A percentile compares a stretch with the other conserved stretches of the same genome.
These are phyloP conservation scores for Tympanuchus pallidicinctus DNA, from an alignment of 2,113 vertebrate species.

Conservation along the genomic window DNA sequence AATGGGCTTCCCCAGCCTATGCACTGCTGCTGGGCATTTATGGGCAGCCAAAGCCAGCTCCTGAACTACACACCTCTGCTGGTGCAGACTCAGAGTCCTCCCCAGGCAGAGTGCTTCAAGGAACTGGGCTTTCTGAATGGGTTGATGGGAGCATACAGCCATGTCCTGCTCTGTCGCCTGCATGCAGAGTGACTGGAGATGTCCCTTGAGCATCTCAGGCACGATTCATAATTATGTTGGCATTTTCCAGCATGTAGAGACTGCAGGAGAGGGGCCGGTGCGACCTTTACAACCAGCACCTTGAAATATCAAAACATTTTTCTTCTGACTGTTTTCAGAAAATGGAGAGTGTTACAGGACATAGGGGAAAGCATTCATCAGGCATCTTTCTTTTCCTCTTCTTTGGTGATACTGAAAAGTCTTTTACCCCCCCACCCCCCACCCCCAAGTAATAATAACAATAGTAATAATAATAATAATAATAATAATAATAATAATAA, in stretches of 20 bases:
- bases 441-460: neutral
- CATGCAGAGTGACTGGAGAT: neutral
- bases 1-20: conserved; percentile 47
- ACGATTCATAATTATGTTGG: neutral
- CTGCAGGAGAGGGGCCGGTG: neutral
- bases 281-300: accelerated
- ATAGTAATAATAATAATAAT: neutral
- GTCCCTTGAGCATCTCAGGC: neutral
- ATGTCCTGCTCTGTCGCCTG: neutral
- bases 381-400: neutral
- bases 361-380: neutral
- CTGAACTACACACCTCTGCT: neutral
- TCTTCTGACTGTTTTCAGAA: neutral
- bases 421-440: neutral
- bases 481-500: no score
- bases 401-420: neutral
- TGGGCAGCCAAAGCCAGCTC: neutral
- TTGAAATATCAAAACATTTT: neutral
- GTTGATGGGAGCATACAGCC: neutral
- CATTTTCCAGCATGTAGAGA: neutral
- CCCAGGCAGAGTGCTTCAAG: neutral
- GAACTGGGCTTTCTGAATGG: neutral
- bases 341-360: neutral
- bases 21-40: neutral
- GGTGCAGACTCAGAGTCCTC: neutral